Evolutionary conservation across 92 coral and sea anemone genomes (phyloP), one percentile per base, ranked within the genome.

Genomic region (Isaurus tuberculatus): DNA sequence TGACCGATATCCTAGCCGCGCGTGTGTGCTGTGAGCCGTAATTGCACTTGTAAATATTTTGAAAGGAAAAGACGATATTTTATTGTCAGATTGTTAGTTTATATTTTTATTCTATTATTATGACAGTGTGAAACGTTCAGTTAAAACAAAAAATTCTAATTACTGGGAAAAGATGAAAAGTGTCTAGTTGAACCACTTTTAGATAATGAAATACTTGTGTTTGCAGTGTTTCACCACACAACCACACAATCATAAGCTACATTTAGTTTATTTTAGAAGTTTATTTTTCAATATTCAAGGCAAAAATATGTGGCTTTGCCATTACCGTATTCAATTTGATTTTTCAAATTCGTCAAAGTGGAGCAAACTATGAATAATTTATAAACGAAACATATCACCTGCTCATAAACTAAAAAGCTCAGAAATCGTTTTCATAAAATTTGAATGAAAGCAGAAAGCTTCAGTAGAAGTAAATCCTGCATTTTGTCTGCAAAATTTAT

Each of bases 111-210:
- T 30, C 63, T 75, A 55, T 75, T 75, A 75, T 75, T 75, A 36
- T 75, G 81, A 75, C 81, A 58, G 82, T 60, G 82, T 77, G 82
- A 77, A 60, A 58, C 82, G 31, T 58, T 77, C 51, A 20, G 34
- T 28, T 36, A 34, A 14, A 77, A 77, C 42, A 26, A 77, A 58
- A 27, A 77, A 36, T 44, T 72, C 58, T 44, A 46, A 72, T 72
- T 44, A 72, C 78, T 26, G 23, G 60, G 78, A 72, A 42, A 46
- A 2, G 77, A 72, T 72, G 30, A 29, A 44, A 71, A 72, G 5
- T 44, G 26, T 72, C 44, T 26, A 16, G 60, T 27, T 26, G 60
- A 44, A 28, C 22, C 57, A 28, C 78, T 26, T 25, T 34, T 20
- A 33, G 14, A 40, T 14, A 27, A 37, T 19, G 22, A 17, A 70